phyloP scores from a whole-genome alignment of 1,140 invertebrate species.

The Orius laevigatus region DNA sequence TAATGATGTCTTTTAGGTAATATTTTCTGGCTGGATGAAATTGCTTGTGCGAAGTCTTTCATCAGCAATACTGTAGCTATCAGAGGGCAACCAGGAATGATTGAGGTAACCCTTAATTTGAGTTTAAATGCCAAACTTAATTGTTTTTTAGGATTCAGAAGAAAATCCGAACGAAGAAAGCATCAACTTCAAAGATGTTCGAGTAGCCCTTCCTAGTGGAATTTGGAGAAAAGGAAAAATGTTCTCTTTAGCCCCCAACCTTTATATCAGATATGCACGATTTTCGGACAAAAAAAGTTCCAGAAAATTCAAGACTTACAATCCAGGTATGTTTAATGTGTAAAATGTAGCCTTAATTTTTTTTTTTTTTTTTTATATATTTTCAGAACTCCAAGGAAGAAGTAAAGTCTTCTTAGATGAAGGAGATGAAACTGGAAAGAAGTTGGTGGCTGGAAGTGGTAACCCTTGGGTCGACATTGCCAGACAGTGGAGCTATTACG shows the following conservation, averaged over 20 bases:
- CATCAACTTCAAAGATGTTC: conserved; percentile 32
- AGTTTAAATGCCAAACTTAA: too few species aligned
- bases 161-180: conserved; percentile 21
- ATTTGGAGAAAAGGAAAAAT: conserved; percentile 58
- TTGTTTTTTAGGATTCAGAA: not conserved
- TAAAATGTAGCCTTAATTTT: not conserved
- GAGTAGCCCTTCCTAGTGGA: conserved; percentile 41
- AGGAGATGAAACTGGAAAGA: conserved; percentile 26
- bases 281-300: conserved; percentile 33
- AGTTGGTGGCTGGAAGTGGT: not conserved
- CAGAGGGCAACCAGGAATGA: conserved; percentile 13
- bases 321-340: not conserved
- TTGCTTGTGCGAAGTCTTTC: conserved; percentile 52
- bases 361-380: not conserved
- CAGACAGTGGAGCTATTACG: conserved; percentile 46
- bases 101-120: conserved; percentile 10
- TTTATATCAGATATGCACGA: conserved; percentile 58
- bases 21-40: conserved; percentile 54
- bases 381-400: not conserved
- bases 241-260: conserved; percentile 21
- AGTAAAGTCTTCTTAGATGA: conserved; percentile 15
- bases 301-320: not conserved
- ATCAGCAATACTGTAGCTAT: conserved; percentile 16
- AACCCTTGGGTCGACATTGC: conserved; percentile 59
- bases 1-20: too few species aligned